Evolutionary conservation across 2,888 invertebrate genomes (phyloP).

Genomic region (Caenorhabditis angaria): DNA sequence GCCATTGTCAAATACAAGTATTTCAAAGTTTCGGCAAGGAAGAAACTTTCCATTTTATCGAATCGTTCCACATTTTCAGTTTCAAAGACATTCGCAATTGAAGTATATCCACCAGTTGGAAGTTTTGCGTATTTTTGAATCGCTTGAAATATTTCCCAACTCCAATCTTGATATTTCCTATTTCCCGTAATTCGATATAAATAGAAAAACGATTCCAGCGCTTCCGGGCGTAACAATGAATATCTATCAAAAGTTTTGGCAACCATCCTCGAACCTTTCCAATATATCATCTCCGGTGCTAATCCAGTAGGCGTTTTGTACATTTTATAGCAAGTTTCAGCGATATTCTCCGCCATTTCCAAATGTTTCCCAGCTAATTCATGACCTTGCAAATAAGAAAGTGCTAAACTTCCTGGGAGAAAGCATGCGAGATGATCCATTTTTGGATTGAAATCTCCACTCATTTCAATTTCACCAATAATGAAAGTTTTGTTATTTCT

Average conservation of each 20-base stretch:
- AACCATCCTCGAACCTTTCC: constrained; percentile 12
- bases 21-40: constrained; percentile 79
- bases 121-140: constrained; percentile 93
- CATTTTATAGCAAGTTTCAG: constrained; percentile 92
- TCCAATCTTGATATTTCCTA: constrained; percentile 92
- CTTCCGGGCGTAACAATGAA: constrained; percentile 92
- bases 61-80: constrained; percentile 72
- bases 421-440: constrained; percentile 98
- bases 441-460: constrained; percentile 87
- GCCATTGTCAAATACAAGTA: constrained; percentile 83
- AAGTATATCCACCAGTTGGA: constrained; percentile 83
- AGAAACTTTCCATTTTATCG: constrained; percentile 80
- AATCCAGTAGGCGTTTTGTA: constrained; percentile 93
- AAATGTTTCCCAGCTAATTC: constrained; percentile 86
- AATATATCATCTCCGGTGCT: constrained; percentile 85
- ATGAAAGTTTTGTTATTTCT: constrained; percentile 84
- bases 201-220: constrained; percentile 94
- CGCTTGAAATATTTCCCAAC: constrained; percentile 92
- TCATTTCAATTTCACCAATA: constrained; percentile 88
- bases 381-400: constrained; percentile 84
- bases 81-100: constrained; percentile 85
- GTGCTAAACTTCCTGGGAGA: constrained; percentile 88
- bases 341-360: constrained; percentile 85
- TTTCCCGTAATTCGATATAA: constrained; percentile 94
- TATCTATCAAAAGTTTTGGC: constrained; percentile 81